Evolutionary conservation across 2,113 vertebrate species (phyloP).

Genomic region (Acrocephalus kingi): DNA sequence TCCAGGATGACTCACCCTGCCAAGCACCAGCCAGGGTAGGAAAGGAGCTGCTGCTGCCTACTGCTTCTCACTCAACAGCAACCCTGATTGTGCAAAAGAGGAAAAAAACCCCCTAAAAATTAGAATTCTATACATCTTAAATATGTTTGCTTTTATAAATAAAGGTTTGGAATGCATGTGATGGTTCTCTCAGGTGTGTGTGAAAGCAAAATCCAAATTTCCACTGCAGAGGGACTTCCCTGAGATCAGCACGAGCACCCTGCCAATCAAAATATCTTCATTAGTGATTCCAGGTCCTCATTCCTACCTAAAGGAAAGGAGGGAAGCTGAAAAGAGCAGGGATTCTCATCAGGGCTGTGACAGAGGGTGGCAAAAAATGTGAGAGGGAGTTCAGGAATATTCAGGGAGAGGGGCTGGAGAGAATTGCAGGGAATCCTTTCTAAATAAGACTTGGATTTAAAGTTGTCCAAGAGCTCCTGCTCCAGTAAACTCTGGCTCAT

Average conservation of each 20-base stretch:
- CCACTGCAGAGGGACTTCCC: neutral
- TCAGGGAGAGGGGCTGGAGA: neutral
- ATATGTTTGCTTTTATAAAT: neutral
- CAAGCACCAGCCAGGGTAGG: constrained; percentile 10
- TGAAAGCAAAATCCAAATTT: neutral
- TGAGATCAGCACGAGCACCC: neutral
- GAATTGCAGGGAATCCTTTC: neutral
- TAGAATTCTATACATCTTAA: neutral
- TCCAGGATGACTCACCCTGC: constrained; percentile 37
- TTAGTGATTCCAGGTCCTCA: neutral
- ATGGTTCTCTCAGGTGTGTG: neutral
- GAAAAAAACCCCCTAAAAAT: neutral
- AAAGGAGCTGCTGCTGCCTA: constrained; percentile 42
- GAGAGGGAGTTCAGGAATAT: neutral
- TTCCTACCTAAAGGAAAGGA: neutral
- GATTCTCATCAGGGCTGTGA: neutral
- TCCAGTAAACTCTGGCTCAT: neutral
- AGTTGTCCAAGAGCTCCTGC: neutral
- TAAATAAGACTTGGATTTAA: neutral
- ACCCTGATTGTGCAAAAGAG: neutral
- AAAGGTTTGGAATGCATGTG: neutral
- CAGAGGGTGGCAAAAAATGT: rapidly evolving
- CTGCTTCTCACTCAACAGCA: neutral
- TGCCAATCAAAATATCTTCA: neutral
- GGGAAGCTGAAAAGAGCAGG: neutral